These are phyloP conservation scores for Brenthis hecate DNA, from an alignment of 2,888 invertebrate species.

Conservation along the genomic window DNA sequence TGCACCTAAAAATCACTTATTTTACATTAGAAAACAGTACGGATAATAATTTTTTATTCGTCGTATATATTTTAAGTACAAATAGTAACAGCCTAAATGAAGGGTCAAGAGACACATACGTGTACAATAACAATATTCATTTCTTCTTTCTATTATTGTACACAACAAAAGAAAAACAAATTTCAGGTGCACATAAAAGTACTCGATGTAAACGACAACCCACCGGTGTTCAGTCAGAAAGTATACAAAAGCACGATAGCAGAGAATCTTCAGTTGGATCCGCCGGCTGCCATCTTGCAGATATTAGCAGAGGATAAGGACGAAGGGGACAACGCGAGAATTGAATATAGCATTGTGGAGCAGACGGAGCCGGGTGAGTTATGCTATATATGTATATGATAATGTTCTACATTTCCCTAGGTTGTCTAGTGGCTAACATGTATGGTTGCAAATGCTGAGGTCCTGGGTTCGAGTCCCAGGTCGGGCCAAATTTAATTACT, in stretches of 20 bases:
- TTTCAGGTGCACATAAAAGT: constrained; percentile 87
- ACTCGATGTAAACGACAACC: constrained; percentile 93
- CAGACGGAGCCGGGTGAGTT: constrained; percentile 67
- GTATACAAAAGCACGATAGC: constrained; percentile 91
- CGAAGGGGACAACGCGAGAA: constrained; percentile 88
- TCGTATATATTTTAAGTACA: too few relatives aligned
- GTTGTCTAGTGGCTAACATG: background rate
- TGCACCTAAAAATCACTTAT: too few relatives aligned
- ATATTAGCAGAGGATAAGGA: constrained; percentile 92
- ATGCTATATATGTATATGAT: background rate
- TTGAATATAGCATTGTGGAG: constrained; percentile 88
- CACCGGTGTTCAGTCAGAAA: constrained; percentile 89
- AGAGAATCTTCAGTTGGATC: constrained; percentile 90
- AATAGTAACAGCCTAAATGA: too few relatives aligned
- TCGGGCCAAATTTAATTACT: too few relatives aligned
- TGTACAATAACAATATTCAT: too few relatives aligned
- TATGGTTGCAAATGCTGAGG: background rate
- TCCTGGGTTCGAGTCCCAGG: too few relatives aligned
- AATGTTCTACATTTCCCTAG: too few relatives aligned
- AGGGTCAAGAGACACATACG: too few relatives aligned
- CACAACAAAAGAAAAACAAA: background rate
- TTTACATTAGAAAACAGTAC: too few relatives aligned
- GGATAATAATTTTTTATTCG: too few relatives aligned
- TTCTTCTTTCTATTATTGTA: too few relatives aligned
- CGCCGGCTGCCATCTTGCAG: constrained; percentile 91